Evolutionary conservation across 2,797 vertebrate species (phyloP).

Genomic region (Microctenopoma lineatum): DNA sequence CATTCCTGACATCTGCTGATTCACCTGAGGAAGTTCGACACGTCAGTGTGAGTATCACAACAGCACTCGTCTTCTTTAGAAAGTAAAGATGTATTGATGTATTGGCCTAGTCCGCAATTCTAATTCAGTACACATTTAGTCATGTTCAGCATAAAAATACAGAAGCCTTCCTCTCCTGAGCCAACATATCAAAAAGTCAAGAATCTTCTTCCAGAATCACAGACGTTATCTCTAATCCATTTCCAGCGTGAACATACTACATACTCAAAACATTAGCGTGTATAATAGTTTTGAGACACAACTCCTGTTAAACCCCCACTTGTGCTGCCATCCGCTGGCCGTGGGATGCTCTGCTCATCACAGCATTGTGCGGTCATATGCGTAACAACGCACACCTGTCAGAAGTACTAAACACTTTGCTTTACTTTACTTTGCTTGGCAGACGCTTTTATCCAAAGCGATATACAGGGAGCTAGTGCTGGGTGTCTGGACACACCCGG

Average conservation of each 20-base stretch:
- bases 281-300: background rate
- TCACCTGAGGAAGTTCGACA: conserved; percentile 81
- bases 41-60: background rate
- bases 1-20: conserved; percentile 95
- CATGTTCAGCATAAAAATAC: no score
- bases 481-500: no score
- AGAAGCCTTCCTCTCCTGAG: no score
- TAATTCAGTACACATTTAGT: no score
- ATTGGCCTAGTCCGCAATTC: no score
- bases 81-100: no score
- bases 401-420: background rate
- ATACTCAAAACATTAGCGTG: background rate
- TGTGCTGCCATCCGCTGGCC: conserved; percentile 53
- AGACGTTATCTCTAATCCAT: no score
- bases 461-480: no score
- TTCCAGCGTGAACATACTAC: no score
- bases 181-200: no score
- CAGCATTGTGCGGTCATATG: conserved; percentile 22
- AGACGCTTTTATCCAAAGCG: no score
- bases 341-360: background rate
- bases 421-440: background rate
- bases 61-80: background rate
- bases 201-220: no score
- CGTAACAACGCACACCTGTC: background rate
- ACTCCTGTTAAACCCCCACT: background rate